These are phyloP conservation scores for Otolemur garnettii DNA, from an alignment of 2,113 vertebrate species.

Conservation along the genomic window DNA sequence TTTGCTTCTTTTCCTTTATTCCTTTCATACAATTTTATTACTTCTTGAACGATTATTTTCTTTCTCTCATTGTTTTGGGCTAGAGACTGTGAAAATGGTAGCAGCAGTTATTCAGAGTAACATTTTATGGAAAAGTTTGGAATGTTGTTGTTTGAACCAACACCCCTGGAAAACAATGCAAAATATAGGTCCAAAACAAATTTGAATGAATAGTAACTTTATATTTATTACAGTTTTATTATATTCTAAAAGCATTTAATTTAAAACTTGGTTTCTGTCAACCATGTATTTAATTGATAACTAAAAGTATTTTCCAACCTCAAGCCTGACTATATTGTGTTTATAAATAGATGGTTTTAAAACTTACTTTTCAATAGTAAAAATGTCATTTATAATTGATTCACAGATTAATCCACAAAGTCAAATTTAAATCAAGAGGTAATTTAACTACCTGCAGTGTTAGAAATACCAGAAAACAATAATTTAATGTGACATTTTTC, in stretches of 20 bases:
- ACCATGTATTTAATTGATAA: slow-evolving; percentile 59
- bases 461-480: not conserved
- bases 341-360: slow-evolving; percentile 28
- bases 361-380: slow-evolving; percentile 8
- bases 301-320: not conserved
- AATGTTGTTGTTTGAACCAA: slow-evolving; percentile 48
- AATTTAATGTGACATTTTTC: not conserved
- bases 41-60: slow-evolving; percentile 63
- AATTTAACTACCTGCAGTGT: not conserved
- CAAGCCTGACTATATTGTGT: slow-evolving; percentile 9
- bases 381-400: not conserved
- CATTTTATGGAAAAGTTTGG: slow-evolving; percentile 63
- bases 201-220: slow-evolving; percentile 66
- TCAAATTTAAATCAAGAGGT: not conserved
- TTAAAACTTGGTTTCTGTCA: slow-evolving; percentile 58
- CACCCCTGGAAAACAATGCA: not conserved
- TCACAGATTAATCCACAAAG: not conserved
- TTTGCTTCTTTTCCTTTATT: slow-evolving; percentile 63
- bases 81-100: slow-evolving; percentile 39
- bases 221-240: slow-evolving; percentile 60
- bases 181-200: slow-evolving; percentile 25
- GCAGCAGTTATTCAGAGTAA: slow-evolving; percentile 20
- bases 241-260: slow-evolving; percentile 49
- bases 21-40: slow-evolving; percentile 65
- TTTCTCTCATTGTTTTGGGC: slow-evolving; percentile 51